Percentiles rank a stretch among this genome's conserved stretches.
These are phyloP conservation scores for Calvadosia cruxmelitensis DNA, from an alignment of 30 jellyfish, hydroid and myxozoan genomes.

Conservation along the genomic window DNA sequence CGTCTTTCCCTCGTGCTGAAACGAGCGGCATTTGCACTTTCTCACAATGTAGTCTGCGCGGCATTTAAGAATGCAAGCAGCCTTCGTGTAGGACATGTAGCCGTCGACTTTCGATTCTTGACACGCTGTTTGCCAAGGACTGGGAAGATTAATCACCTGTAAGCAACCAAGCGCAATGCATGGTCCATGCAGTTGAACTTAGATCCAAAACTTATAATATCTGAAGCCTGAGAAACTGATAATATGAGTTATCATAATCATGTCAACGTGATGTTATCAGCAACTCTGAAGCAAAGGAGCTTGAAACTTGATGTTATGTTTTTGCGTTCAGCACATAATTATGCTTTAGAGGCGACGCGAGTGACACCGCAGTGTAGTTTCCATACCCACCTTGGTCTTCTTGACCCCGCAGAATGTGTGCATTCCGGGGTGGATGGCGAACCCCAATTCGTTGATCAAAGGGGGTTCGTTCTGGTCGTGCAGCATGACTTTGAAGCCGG, in stretches of 20 bases:
- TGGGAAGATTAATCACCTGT: constrained; percentile 56
- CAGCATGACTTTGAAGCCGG: constrained; percentile 44
- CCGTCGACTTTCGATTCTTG: constrained; percentile 46
- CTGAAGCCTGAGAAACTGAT: too few species aligned
- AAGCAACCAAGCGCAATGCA: background rate
- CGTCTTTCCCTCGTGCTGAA: constrained; percentile 31
- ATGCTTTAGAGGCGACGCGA: background rate
- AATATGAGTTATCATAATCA: too few species aligned
- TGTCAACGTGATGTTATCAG: too few species aligned
- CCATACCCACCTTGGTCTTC: constrained; percentile 18
- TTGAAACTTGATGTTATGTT: background rate
- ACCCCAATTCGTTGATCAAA: constrained; percentile 26
- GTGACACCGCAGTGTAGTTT: background rate
- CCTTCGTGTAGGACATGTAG: constrained; percentile 31
- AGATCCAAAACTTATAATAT: too few species aligned
- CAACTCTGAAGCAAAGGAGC: too few species aligned
- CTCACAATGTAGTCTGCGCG: constrained; percentile 39
- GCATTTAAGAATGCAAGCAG: constrained; percentile 55
- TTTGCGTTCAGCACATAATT: too few species aligned
- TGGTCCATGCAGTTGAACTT: background rate
- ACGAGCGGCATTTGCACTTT: constrained; percentile 54
- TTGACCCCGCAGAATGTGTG: constrained; percentile 38
- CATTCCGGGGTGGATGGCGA: constrained; percentile 50
- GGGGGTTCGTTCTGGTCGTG: constrained; percentile 47
- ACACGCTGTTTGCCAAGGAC: constrained; percentile 84